Evolutionary conservation across 2,797 vertebrate genomes (phyloP).

Genomic region (Adelosebastes latens): DNA sequence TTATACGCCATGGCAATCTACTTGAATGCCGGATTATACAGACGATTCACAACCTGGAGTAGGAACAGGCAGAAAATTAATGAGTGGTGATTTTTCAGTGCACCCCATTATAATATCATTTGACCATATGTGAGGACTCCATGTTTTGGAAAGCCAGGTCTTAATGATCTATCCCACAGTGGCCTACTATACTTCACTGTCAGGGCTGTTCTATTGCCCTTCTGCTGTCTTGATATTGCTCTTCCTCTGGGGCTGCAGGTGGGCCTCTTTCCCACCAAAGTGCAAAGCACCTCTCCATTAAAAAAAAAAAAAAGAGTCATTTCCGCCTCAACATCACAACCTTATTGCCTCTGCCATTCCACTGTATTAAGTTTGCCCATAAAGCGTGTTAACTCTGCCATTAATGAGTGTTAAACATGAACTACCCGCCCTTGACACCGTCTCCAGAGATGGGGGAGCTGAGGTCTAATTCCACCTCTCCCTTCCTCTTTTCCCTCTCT

Average conservation of each 20-base stretch:
- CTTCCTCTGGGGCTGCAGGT: conserved; percentile 25
- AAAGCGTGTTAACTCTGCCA: conserved; percentile 53
- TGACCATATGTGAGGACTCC: background rate
- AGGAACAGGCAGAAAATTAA: background rate
- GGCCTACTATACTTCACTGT: background rate
- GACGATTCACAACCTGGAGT: background rate
- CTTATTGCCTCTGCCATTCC: conserved; percentile 34
- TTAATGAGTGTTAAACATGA: conserved; percentile 59
- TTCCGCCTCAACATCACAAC: conserved; percentile 35
- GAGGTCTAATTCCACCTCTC: conserved; percentile 14
- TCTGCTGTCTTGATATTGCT: background rate
- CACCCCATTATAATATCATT: background rate
- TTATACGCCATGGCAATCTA: background rate
- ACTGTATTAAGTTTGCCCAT: conserved; percentile 47
- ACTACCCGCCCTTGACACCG: conserved; percentile 29
- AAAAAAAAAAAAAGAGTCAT: conserved; percentile 17
- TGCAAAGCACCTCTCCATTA: conserved; percentile 18
- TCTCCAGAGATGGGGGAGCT: conserved; percentile 39
- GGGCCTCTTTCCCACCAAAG: conserved; percentile 15
- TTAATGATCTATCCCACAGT: background rate
- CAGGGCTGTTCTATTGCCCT: background rate
- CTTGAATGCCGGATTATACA: background rate
- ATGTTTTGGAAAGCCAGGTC: background rate
- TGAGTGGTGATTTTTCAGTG: background rate
- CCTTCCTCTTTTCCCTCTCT: background rate